Conservation (phyloP, 2,113 vertebrate species). For the Pelecanus crispus region DNA sequence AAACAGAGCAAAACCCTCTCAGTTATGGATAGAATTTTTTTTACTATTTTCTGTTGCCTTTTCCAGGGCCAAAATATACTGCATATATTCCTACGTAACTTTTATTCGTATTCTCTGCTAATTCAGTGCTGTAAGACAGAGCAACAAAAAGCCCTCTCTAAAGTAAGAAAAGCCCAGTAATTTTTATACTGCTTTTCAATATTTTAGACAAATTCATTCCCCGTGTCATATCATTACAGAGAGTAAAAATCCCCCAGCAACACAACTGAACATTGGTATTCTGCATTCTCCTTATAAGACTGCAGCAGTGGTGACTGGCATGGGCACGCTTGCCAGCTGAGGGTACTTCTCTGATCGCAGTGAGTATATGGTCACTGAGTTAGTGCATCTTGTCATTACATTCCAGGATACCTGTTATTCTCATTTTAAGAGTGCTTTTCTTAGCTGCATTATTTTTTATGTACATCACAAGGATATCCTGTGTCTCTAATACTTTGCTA, state of each 20-base stretch:
- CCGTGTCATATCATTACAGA: not conserved
- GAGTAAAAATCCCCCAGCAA: not conserved
- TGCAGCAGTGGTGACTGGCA: fast-evolving
- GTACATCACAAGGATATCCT: not conserved
- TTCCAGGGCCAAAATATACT: conserved; percentile 25
- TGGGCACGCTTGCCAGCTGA: not conserved
- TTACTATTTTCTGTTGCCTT: conserved; percentile 51
- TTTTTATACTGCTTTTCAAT: not conserved
- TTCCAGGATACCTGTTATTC: not conserved
- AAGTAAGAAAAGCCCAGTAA: not conserved
- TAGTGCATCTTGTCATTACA: not conserved
- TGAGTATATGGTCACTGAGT: not conserved
- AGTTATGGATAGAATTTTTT: conserved; percentile 39
- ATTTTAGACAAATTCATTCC: not conserved
- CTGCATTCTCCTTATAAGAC: not conserved
- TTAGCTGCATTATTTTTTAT: not conserved
- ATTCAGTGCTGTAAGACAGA: not conserved
- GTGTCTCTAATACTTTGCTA: not conserved
- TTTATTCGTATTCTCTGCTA: conserved; percentile 13
- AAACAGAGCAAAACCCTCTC: conserved; percentile 47
- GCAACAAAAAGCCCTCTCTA: not conserved
- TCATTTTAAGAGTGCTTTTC: not conserved
- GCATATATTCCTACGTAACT: not conserved
- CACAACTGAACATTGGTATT: not conserved
- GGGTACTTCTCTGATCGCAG: not conserved